phyloP scores from a whole-genome alignment of 2,113 vertebrate species.

The Anseranas semipalmata region DNA sequence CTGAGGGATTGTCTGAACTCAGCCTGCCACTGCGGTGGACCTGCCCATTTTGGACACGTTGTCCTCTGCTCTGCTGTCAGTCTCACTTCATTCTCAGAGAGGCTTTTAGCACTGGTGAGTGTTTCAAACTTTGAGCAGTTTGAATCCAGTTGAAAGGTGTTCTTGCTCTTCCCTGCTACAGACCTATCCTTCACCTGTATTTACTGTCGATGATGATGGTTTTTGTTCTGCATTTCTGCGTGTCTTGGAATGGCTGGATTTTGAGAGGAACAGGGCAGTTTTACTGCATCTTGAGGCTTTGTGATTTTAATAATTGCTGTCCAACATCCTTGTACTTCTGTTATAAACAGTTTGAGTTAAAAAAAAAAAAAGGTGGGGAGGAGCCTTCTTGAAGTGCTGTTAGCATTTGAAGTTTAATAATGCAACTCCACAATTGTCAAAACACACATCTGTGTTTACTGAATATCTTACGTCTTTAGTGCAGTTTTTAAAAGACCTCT shows the following conservation, averaged over 20 bases:
- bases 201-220: not conserved
- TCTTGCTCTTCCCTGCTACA: not conserved
- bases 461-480: not conserved
- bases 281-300: not conserved
- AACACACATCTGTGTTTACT: not conserved
- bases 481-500: not conserved
- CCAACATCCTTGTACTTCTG: not conserved
- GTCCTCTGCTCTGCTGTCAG: not conserved
- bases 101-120: not conserved
- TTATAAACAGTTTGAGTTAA: not conserved
- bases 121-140: not conserved
- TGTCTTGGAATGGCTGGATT: not conserved
- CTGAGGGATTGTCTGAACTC: not conserved
- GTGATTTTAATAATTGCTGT: not conserved
- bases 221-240: not conserved
- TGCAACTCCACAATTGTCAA: not conserved
- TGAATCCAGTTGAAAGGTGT: not conserved
- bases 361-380: rapidly evolving
- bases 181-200: not conserved
- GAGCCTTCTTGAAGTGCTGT: not conserved
- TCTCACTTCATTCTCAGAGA: not conserved
- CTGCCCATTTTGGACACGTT: not conserved
- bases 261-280: not conserved
- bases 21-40: not conserved
- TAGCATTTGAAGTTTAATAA: not conserved